Percentiles rank a stretch among this genome's conserved stretches.
phyloP scores from a whole-genome alignment of 2,797 vertebrate species.

The Cryptoprocta ferox region DNA sequence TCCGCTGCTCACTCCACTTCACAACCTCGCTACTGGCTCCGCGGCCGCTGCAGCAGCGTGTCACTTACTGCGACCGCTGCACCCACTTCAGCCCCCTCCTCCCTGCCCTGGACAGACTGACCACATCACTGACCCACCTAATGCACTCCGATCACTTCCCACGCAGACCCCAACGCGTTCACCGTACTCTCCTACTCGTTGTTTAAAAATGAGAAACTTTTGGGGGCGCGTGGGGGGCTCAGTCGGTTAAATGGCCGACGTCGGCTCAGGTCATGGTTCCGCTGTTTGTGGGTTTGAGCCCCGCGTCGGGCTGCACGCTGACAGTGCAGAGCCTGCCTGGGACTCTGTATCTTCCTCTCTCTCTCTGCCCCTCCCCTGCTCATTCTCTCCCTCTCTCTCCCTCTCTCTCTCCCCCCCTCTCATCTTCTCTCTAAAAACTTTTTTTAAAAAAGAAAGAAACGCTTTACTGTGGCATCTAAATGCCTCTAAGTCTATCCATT shows the following conservation, averaged over 20 bases:
- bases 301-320: too few species aligned
- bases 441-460: background rate
- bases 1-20: background rate
- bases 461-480: background rate
- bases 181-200: background rate
- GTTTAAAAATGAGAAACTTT: background rate
- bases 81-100: background rate
- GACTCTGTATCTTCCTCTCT: too few species aligned
- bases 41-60: too few species aligned
- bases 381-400: too few species aligned
- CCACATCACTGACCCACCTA: background rate
- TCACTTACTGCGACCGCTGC: background rate
- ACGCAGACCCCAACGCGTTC: background rate
- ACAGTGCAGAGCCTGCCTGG: too few species aligned
- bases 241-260: too few species aligned
- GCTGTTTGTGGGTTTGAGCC: too few species aligned
- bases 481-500: background rate
- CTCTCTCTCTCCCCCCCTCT: too few species aligned
- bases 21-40: background rate
- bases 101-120: background rate
- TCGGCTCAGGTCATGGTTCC: too few species aligned
- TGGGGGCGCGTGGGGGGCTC: too few species aligned
- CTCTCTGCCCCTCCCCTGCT: too few species aligned
- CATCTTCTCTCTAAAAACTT: background rate
- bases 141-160: background rate